phyloP scores from a whole-genome alignment of 1,140 invertebrate species.

The Drosophila sechellia region DNA sequence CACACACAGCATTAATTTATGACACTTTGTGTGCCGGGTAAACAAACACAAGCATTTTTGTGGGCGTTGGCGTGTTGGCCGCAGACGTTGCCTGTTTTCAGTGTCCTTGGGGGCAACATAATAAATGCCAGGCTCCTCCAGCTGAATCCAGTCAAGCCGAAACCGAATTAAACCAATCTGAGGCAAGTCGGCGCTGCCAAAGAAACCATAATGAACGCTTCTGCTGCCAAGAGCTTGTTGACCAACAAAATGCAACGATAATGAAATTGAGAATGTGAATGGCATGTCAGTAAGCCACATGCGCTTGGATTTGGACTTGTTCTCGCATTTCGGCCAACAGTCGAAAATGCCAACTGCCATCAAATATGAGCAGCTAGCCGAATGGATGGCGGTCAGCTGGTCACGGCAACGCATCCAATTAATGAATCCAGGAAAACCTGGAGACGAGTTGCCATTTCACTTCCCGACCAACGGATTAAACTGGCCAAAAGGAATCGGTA shows the following conservation, averaged over 20 bases:
- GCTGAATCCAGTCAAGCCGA: conserved; percentile 40
- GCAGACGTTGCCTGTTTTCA: conserved; percentile 29
- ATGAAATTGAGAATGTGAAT: neutral
- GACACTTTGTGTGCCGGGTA: conserved; percentile 54
- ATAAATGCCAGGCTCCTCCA: conserved; percentile 46
- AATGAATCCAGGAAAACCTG: conserved; percentile 1
- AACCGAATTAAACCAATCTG: conserved; percentile 41
- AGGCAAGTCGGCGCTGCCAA: conserved; percentile 26
- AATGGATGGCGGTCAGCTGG: neutral
- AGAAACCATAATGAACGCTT: conserved; percentile 54
- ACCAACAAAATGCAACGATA: conserved; percentile 47
- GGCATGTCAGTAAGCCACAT: conserved; percentile 14
- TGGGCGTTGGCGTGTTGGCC: conserved; percentile 59
- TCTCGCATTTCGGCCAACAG: neutral
- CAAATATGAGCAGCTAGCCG: conserved; percentile 15
- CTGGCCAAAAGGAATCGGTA: neutral
- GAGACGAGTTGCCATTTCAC: conserved; percentile 11
- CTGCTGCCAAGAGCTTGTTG: conserved; percentile 63
- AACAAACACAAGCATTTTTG: conserved; percentile 53
- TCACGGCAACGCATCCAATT: conserved; percentile 17
- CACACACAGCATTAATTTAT: conserved; percentile 56
- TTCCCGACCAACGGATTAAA: conserved; percentile 1
- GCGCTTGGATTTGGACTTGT: neutral
- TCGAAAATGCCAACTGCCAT: conserved; percentile 1
- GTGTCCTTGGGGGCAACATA: conserved; percentile 55